Conservation (phyloP, 2,888 invertebrate species). For the Villa cingulata region DNA sequence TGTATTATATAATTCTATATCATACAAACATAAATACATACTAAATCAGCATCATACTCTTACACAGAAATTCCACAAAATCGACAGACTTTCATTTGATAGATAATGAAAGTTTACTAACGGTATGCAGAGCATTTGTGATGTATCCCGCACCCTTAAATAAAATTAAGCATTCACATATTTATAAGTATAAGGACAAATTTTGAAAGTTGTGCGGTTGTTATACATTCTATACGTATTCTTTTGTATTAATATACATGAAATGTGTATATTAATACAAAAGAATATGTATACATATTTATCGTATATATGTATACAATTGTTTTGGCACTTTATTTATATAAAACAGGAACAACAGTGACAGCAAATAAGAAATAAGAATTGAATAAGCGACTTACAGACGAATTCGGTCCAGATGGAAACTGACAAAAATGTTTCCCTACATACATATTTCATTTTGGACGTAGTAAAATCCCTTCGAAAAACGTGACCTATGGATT, state of each 20-base stretch:
- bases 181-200: too few species aligned
- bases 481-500: conserved; percentile 37
- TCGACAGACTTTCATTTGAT: background rate
- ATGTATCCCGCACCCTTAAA: background rate
- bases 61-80: background rate
- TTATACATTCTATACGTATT: too few species aligned
- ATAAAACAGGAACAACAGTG: too few species aligned
- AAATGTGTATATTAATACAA: too few species aligned
- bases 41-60: too few species aligned
- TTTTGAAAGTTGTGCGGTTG: too few species aligned
- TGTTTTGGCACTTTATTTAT: too few species aligned
- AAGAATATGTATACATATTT: too few species aligned
- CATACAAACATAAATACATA: too few species aligned
- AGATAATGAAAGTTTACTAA: background rate
- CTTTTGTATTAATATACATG: too few species aligned
- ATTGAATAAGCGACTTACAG: background rate
- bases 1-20: background rate
- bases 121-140: conserved; percentile 10
- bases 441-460: conserved; percentile 12
- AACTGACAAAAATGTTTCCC: conserved; percentile 10
- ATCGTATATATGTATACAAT: too few species aligned
- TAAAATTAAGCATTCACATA: background rate
- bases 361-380: background rate
- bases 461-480: conserved; percentile 34
- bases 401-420: conserved; percentile 6